Conservation (phyloP, 2,888 invertebrate genomes). For the Heliothis peltigera region DNA sequence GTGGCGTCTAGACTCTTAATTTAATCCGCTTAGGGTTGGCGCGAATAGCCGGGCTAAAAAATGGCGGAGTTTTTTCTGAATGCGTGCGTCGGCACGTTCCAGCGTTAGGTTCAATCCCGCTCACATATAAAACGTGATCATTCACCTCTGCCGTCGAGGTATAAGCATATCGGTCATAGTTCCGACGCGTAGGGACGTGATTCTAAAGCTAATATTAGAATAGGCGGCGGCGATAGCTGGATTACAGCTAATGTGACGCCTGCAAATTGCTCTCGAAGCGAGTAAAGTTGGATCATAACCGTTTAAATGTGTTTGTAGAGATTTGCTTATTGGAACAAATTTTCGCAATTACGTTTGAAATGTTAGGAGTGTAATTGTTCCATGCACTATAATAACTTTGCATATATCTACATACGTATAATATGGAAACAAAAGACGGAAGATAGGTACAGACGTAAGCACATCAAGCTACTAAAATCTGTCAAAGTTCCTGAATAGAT, state of each 20-base stretch:
- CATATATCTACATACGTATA: too few relatives aligned
- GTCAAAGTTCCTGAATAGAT: too few relatives aligned
- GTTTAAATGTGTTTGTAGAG: background rate
- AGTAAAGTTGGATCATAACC: background rate
- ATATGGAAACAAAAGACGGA: too few relatives aligned
- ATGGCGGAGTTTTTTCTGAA: conserved; percentile 70
- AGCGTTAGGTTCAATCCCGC: conserved; percentile 77
- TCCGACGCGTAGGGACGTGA: conserved; percentile 56
- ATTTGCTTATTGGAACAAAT: background rate
- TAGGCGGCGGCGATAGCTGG: conserved; percentile 22
- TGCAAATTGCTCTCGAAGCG: conserved; percentile 4
- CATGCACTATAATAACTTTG: too few relatives aligned
- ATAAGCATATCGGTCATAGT: conserved; percentile 80
- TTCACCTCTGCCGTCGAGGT: conserved; percentile 74
- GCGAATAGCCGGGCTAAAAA: conserved; percentile 67
- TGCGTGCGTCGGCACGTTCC: conserved; percentile 79
- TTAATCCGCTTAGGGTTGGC: conserved; percentile 69
- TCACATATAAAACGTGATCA: conserved; percentile 84
- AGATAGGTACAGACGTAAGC: too few relatives aligned
- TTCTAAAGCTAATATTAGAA: conserved; percentile 71
- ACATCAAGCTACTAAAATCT: too few relatives aligned
- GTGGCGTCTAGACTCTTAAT: conserved; percentile 74
- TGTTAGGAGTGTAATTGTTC: background rate
- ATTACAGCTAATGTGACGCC: conserved; percentile 27
- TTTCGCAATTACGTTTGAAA: background rate